Base-by-base conservation (phyloP, 2,797 vertebrate species). In the Presbytis comata region DNA sequence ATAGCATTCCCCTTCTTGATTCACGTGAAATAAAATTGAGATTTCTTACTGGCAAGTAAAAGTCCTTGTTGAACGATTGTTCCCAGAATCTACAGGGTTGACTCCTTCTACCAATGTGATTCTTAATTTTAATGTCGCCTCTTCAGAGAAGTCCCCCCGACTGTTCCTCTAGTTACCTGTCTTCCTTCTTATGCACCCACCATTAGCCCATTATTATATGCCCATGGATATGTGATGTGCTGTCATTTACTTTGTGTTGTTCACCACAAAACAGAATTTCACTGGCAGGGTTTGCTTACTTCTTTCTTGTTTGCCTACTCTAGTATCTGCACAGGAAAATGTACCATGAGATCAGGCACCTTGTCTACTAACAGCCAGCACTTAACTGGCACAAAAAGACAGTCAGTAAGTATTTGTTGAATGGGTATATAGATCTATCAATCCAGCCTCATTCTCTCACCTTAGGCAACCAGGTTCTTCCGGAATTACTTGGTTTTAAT, bases 101-200 rank as follows among this genome's bases (percentile, higher is more conserved):
- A 11, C 17, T 85, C 5, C 12, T 89, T 93, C 44, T 36, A 5
- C 28, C 36, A 76, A 16, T 46, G 0, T 85, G 28, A 67, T 50
- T 86, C 28, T 89, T 26, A 80, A 22, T 72, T 70, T 9, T 48
- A 26, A 41, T 57, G 16, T 39, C 9, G 22, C 14, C 28, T 67
- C 17, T n/a, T 94, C 14, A 64, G 8, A 36, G 8, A 57, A 89
- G 24, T 59, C 3, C 2, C 16, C 17, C 22, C 26, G 21, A 30
- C 19, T 0, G 0, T 9, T 4, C 3, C 21, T 88, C 11, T 61
- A 39, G 11, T 41, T 6, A 24, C 3, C 9, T 81, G 16, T 5
- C 44, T 1, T 80, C 9, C 9, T 82, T 79, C 8, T 48, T 33
- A 2, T 10, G 7, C 3, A 59, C 12, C 3, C 12, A 39, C 5